Evolutionary conservation across 2,113 vertebrate genomes (phyloP).

Genomic region (Paedocypris sp.): DNA sequence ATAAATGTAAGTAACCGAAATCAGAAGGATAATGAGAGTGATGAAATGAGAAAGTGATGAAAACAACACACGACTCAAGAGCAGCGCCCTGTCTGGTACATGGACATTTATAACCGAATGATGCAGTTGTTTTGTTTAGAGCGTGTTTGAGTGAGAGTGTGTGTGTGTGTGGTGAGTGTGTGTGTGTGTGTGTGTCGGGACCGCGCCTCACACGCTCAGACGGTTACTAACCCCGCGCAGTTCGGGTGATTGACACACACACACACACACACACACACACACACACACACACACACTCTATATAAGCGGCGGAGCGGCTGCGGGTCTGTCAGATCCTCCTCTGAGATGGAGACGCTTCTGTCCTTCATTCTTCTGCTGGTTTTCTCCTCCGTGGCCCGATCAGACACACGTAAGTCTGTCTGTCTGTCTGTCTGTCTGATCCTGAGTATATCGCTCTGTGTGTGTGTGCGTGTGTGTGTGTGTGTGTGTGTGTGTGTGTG

Average conservation of each 20-base stretch:
- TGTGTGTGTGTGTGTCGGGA: neutral
- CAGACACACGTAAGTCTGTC: slow-evolving; percentile 30
- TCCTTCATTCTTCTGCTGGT: slow-evolving; percentile 22
- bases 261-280: neutral
- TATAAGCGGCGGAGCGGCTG: slow-evolving; percentile 10
- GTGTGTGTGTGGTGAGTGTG: too few relatives aligned
- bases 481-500: neutral
- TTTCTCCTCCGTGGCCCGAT: slow-evolving; percentile 7
- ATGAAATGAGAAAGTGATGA: too few relatives aligned
- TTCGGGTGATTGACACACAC: slow-evolving; percentile 16
- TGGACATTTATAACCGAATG: too few relatives aligned
- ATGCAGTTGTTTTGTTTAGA: too few relatives aligned
- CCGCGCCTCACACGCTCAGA: slow-evolving; percentile 15
- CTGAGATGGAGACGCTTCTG: slow-evolving; percentile 11
- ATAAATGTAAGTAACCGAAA: too few relatives aligned
- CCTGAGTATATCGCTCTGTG: neutral
- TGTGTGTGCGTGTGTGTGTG: neutral
- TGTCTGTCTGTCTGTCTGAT: neutral
- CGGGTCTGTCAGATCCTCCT: neutral
- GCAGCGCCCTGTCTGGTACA: too few relatives aligned
- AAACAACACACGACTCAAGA: too few relatives aligned
- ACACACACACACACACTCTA: neutral
- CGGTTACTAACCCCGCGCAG: slow-evolving; percentile 26
- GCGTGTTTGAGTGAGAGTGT: too few relatives aligned
- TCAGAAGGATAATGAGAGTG: too few relatives aligned